Conservation (phyloP, 1,140 invertebrate species). For the Sycophila sp. region DNA sequence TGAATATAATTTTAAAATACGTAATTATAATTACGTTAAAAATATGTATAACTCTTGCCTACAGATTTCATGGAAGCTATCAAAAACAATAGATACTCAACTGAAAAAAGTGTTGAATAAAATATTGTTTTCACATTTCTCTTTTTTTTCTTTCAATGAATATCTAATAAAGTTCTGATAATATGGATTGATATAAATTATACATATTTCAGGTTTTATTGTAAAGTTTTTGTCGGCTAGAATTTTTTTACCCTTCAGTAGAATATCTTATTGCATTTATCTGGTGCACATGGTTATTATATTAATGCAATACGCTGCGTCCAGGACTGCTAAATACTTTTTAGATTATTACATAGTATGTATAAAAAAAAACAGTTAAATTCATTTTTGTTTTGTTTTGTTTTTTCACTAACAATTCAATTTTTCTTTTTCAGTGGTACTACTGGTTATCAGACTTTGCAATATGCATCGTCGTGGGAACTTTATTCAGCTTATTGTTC, state of each 20-base stretch:
- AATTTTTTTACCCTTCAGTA: conserved; percentile 66
- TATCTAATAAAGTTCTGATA: no score
- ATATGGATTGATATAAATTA: no score
- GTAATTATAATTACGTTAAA: no score
- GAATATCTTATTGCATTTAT: conserved; percentile 71
- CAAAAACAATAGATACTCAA: no score
- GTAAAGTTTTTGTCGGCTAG: no score
- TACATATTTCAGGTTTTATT: no score
- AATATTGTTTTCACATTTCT: no score
- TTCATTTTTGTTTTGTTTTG: not conserved
- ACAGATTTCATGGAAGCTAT: no score
- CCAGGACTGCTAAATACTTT: conserved; percentile 25
- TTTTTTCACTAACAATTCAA: conserved; percentile 3
- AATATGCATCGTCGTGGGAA: conserved; percentile 26
- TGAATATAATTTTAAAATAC: no score
- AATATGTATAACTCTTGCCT: no score
- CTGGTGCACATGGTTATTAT: conserved; percentile 62
- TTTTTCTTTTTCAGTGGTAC: conserved; percentile 33
- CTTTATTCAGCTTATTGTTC: conserved; percentile 38
- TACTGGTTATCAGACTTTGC: conserved; percentile 31
- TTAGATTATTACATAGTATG: conserved; percentile 4
- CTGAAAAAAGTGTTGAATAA: no score
- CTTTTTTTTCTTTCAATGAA: no score
- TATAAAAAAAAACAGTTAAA: not conserved
- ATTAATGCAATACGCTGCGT: conserved; percentile 1